Conservation (phyloP, 2,797 vertebrate genomes). For the Lagorchestes hirsutus region DNA sequence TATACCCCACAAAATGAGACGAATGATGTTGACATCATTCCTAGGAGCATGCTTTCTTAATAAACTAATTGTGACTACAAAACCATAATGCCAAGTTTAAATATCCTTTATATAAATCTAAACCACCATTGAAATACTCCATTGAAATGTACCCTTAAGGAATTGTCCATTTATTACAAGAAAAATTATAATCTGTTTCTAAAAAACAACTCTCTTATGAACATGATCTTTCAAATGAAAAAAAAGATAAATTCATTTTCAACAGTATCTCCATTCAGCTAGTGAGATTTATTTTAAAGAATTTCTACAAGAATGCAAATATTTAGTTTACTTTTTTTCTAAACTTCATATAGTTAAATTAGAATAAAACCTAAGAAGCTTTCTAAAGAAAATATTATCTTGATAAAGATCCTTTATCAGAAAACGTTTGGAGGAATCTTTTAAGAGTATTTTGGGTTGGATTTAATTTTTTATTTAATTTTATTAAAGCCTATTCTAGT, state of each 20-base stretch:
- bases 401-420: constrained; percentile 81
- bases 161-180: constrained; percentile 13
- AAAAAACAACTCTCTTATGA: constrained; percentile 24
- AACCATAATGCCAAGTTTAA: neutral
- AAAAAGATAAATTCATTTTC: constrained; percentile 4
- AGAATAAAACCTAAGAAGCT: constrained; percentile 65
- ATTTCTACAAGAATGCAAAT: constrained; percentile 67
- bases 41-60: neutral
- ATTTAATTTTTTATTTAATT: constrained; percentile 50
- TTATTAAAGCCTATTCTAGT: constrained; percentile 78
- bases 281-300: constrained; percentile 27
- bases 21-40: neutral
- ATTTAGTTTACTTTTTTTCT: constrained; percentile 60
- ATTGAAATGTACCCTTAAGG: neutral
- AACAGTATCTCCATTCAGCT: neutral
- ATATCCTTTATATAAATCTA: neutral
- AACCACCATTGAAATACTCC: constrained; percentile 44
- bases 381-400: constrained; percentile 80
- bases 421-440: constrained; percentile 71
- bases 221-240: neutral
- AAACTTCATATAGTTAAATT: constrained; percentile 58
- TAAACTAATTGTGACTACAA: constrained; percentile 21
- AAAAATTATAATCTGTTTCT: neutral
- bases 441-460: constrained; percentile 72
- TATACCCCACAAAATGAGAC: neutral